Evolutionary conservation across 2,113 vertebrate genomes (phyloP).

Genomic region (Psettodes erumei): DNA sequence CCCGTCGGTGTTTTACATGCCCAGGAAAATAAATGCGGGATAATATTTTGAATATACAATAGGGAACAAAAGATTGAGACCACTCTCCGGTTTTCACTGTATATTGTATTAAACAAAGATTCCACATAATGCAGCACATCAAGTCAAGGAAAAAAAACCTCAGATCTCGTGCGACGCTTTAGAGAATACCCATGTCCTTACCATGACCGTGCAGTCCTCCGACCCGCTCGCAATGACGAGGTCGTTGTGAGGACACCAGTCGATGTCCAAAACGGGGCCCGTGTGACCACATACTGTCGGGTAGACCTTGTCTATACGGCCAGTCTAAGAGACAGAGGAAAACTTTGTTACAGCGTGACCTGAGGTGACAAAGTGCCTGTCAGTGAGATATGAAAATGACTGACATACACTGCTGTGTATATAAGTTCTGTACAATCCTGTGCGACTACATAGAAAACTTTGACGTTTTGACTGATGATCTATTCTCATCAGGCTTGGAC

Average conservation of each 20-base stretch:
- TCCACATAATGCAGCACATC: too few species aligned
- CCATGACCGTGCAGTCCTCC: constrained; percentile 97
- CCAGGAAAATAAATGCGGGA: too few species aligned
- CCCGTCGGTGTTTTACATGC: neutral
- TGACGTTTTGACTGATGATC: too few species aligned
- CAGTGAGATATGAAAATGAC: constrained; percentile 37
- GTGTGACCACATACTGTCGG: constrained; percentile 98
- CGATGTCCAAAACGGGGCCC: constrained; percentile 95
- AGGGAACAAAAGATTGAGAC: too few species aligned
- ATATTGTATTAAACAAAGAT: too few species aligned
- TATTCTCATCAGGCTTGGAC: too few species aligned
- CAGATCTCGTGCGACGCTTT: neutral
- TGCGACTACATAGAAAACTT: too few species aligned
- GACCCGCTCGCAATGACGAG: constrained; percentile 96
- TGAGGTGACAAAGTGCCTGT: neutral
- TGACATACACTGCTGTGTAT: neutral
- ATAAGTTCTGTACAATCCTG: neutral
- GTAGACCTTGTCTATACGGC: constrained; percentile 86
- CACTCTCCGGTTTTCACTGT: too few species aligned
- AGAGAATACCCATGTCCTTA: constrained; percentile 59
- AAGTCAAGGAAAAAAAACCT: neutral
- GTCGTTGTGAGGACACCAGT: constrained; percentile 98
- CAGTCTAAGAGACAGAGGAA: constrained; percentile 61
- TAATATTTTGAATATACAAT: too few species aligned
- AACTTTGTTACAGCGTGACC: constrained; percentile 2